Base-by-base conservation (phyloP, 2,888 invertebrate species). In the Rotaria socialis region DNA sequence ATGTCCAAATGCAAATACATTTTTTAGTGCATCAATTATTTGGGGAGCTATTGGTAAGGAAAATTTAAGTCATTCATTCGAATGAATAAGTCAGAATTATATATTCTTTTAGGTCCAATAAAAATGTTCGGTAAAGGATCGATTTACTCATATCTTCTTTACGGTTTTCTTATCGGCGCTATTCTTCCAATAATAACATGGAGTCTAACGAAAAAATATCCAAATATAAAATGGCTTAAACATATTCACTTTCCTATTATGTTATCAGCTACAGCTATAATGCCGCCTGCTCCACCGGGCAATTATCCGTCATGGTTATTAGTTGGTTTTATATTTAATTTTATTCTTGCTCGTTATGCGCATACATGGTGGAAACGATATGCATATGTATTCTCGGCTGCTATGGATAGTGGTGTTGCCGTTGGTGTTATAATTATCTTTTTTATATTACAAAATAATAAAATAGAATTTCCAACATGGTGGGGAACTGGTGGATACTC, bases 251-350 rank as follows among this genome's bases (percentile, higher is more conserved):
- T 80, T 47, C 80, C 80, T 10, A 80, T 80, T n/a, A 80, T 80
- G 80, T 47, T 80, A 80, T 47, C 80, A 47, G 80, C 80, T n/a
- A 80, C 80, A 24, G 43, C 47, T 24, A 80, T 80, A 14, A 80
- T 80, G 80, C 80, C 80, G 11, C 80, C 80, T 22, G 80, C 80
- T 6, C 80, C 80, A 47, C 80, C 80, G 0, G 80, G 80, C 14
- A 80, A 80, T n/a, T 80, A 47, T 80, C 80, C 80, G 11, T 80
- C 80, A 47, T 80, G 80, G 80, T 80, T 80, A 80, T 47, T 80
- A 47, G 47, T 80, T 80, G 80, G 80, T 24, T 80, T 80, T 80
- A 80, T 80, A 19, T 80, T 80, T 47, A 80, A 80, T 47, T 80
- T 80, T 80, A n/a, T 80, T n/a, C 47, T 80, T n/a, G 24, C 11